Conservation (phyloP, 2,888 invertebrate species). For the Agriopis leucophaearia region DNA sequence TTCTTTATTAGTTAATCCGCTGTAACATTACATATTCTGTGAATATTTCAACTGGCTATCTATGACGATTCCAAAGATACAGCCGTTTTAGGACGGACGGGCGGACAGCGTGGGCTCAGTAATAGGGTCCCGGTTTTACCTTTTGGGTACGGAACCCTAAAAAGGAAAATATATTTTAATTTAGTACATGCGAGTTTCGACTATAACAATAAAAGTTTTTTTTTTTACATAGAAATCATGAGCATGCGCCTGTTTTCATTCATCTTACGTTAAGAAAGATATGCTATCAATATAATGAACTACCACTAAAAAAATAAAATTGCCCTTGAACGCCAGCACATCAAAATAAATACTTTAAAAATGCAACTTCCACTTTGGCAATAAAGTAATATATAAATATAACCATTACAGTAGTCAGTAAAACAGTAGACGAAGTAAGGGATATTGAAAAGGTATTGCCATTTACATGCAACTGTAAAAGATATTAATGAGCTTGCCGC, state of each 20-base stretch:
- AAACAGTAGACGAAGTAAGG: slow-evolving; percentile 48
- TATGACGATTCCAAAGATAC: too few relatives aligned
- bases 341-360: slow-evolving; percentile 63
- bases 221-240: slow-evolving; percentile 51
- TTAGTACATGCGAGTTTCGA: too few relatives aligned
- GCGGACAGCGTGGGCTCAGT: too few relatives aligned
- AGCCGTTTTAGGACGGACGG: too few relatives aligned
- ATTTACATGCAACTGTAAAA: background rate
- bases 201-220: background rate
- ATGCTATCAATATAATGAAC: slow-evolving; percentile 66
- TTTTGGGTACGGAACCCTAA: too few relatives aligned
- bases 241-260: slow-evolving; percentile 76
- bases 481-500: background rate
- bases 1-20: too few relatives aligned
- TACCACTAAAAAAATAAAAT: slow-evolving; percentile 56
- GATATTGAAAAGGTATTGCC: background rate
- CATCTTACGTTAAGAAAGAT: slow-evolving; percentile 68
- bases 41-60: too few relatives aligned
- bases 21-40: too few relatives aligned
- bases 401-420: slow-evolving; percentile 39
- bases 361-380: slow-evolving; percentile 81
- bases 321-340: slow-evolving; percentile 70
- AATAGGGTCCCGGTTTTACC: too few relatives aligned
- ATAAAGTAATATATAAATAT: slow-evolving; percentile 56
- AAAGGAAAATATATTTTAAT: too few relatives aligned